phyloP scores from a whole-genome alignment of 1,140 invertebrate species.

The Ostrea edulis region DNA sequence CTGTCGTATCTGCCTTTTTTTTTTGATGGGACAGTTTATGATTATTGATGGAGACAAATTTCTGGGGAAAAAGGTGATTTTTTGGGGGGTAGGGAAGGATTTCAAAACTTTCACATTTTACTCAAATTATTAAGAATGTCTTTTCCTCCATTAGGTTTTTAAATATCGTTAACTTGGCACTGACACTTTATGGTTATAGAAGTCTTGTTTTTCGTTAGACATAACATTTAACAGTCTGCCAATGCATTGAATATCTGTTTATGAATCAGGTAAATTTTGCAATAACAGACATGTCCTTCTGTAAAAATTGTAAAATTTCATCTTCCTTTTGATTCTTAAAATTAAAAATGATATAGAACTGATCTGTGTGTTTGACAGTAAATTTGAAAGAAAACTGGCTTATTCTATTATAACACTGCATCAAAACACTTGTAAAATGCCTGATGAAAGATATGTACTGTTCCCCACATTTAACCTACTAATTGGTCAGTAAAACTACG shows the following conservation, averaged over 20 bases:
- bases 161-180: background rate
- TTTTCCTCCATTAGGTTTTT: background rate
- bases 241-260: background rate
- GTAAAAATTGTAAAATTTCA: too few relatives aligned
- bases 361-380: too few relatives aligned
- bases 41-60: constrained; percentile 2
- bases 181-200: constrained; percentile 28
- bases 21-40: constrained; percentile 5
- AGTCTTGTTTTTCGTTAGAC: background rate
- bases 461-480: too few relatives aligned
- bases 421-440: too few relatives aligned
- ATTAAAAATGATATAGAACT: too few relatives aligned
- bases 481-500: background rate
- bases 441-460: too few relatives aligned
- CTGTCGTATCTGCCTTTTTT: background rate
- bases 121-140: background rate
- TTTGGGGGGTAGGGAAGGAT: background rate
- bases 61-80: background rate
- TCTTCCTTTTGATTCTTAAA: too few relatives aligned
- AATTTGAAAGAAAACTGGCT: too few relatives aligned
- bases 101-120: background rate
- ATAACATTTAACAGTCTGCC: background rate
- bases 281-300: too few relatives aligned
- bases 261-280: too few relatives aligned
- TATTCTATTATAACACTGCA: too few relatives aligned